These are phyloP conservation scores for Stenodera caucasica DNA, from an alignment of 2,888 invertebrate genomes.

Conservation along the genomic window DNA sequence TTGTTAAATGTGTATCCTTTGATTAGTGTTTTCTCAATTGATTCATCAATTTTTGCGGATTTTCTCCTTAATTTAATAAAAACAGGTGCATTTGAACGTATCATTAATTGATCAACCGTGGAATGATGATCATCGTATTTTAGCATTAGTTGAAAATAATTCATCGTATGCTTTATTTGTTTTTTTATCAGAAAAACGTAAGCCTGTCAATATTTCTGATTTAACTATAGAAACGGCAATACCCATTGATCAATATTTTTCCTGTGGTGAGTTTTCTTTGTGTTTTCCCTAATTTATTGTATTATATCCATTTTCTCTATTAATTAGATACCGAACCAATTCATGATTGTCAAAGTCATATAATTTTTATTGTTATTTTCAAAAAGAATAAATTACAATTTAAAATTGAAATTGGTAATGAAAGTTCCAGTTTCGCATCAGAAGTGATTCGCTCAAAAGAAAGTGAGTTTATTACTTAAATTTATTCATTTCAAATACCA, in stretches of 20 bases:
- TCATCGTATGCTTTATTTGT: slow-evolving; percentile 62
- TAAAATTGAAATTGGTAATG: slow-evolving; percentile 61
- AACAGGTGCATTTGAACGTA: slow-evolving; percentile 54
- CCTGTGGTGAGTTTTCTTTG: slow-evolving; percentile 60
- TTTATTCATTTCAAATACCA: neutral
- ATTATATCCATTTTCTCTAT: neutral
- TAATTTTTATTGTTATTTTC: slow-evolving; percentile 60
- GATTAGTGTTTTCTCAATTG: slow-evolving; percentile 29
- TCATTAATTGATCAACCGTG: slow-evolving; percentile 55
- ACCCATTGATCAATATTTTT: slow-evolving; percentile 78
- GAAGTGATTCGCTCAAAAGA: slow-evolving; percentile 75
- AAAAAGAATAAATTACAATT: slow-evolving; percentile 59
- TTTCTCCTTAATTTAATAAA: slow-evolving; percentile 37
- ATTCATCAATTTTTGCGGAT: slow-evolving; percentile 1
- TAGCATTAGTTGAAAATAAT: slow-evolving; percentile 64
- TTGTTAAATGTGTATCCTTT: slow-evolving; percentile 63
- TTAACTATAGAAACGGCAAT: slow-evolving; percentile 78
- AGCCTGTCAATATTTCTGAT: slow-evolving; percentile 74
- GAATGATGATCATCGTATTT: slow-evolving; percentile 58
- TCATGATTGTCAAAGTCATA: slow-evolving; percentile 56
- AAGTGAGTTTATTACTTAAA: slow-evolving; percentile 51
- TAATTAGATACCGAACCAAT: slow-evolving; percentile 58
- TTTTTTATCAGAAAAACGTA: slow-evolving; percentile 62
- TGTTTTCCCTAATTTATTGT: slow-evolving; percentile 2
- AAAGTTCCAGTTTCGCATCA: slow-evolving; percentile 72